Evolutionary conservation across 2,113 vertebrate species (phyloP), one percentile per base, ranked within the genome.

Genomic region (Cavia aperea): DNA sequence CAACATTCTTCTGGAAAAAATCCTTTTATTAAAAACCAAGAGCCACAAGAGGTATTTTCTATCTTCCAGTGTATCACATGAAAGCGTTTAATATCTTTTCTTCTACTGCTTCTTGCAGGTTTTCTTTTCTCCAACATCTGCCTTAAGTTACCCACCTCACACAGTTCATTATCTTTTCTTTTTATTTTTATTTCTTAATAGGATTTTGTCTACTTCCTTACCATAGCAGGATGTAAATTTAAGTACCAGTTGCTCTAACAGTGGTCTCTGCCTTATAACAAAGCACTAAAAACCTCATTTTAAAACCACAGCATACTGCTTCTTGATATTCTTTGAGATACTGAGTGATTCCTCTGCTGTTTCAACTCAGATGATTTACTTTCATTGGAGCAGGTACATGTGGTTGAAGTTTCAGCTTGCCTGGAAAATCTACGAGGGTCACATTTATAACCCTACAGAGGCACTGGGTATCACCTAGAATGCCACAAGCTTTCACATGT

Each of bases 91-190:
- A 12, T 13, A 54, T 54, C 19, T 39, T 51, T 89, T 49, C 4
- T 15, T 81, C 7, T 7, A 19, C 9, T 21, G 36, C 9, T 6
- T 58, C 23, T 29, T 16, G 19, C 16, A 15, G 7, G 13, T 13
- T 58, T 49, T 60, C 12, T 36, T 31, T 60, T 60, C 21, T 60
- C 15, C 4, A 36, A 43, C 18, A 4, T 24, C 24, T 23, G 11
- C 36, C 14, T 29, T 7, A 66, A 54, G 15, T 39, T 46, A 51
- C 1, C 6, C 5, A 81, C 0, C 5, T 2, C 1, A 29, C 2
- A 58, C 3, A 0, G 33, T 60, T 77, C 7, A 43, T 26, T 77
- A 66, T 56, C 10, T 16, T 46, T 36, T 79, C 33, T 13, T 31
- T 26, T 81, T 81, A 29, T 58, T 86, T 11, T 56, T 1, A 19